These are phyloP conservation scores for Ethmia dodecea DNA, from an alignment of 2,888 invertebrate genomes.

Conservation along the genomic window DNA sequence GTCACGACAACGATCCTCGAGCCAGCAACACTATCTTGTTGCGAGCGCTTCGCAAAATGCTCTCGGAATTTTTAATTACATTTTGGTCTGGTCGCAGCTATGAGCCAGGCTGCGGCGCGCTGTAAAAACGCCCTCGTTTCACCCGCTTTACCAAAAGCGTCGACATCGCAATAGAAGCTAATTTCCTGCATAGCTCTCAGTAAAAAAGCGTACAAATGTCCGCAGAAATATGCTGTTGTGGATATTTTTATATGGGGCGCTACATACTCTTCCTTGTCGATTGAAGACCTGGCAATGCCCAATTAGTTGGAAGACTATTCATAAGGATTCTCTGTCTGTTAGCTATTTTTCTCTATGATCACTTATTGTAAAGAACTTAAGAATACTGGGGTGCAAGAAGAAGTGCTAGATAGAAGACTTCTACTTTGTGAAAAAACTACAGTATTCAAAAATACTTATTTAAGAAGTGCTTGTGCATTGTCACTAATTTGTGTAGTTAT, in stretches of 20 bases:
- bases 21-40: conserved; percentile 73
- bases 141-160: conserved; percentile 72
- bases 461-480: conserved; percentile 50
- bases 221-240: conserved; percentile 60
- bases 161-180: conserved; percentile 77
- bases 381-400: conserved; percentile 9
- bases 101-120: conserved; percentile 45
- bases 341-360: neutral
- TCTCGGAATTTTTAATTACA: conserved; percentile 78
- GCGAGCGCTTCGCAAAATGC: conserved; percentile 70
- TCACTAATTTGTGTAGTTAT: conserved; percentile 37
- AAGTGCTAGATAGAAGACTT: conserved; percentile 11
- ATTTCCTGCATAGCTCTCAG: conserved; percentile 74
- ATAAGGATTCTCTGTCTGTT: neutral
- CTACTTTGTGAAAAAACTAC: conserved; percentile 12
- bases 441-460: conserved; percentile 15
- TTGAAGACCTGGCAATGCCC: neutral
- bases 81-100: conserved; percentile 73
- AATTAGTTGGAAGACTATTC: neutral
- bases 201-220: conserved; percentile 54
- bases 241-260: conserved; percentile 38
- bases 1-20: conserved; percentile 67
- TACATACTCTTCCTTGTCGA: neutral
- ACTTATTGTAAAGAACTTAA: no score
- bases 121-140: conserved; percentile 64